phyloP scores from a whole-genome alignment of 2,888 invertebrate genomes.

The Dryococelus australis region DNA sequence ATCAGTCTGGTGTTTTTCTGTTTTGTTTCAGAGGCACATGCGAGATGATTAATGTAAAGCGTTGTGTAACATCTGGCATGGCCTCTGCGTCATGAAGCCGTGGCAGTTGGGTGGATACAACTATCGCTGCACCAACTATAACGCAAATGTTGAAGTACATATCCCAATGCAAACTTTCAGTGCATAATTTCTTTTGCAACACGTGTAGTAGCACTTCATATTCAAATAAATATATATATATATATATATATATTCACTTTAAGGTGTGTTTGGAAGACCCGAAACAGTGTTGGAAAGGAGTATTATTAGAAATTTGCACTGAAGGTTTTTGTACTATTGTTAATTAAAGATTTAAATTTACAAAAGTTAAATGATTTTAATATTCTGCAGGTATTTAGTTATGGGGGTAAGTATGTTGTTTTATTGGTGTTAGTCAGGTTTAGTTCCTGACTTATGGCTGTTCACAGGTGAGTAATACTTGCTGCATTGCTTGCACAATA shows the following conservation, averaged over 20 bases:
- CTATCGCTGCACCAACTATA: slow-evolving; percentile 29
- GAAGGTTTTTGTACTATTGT: neutral
- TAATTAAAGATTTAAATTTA: neutral
- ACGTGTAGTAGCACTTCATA: neutral
- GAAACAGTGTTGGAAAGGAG: too few species aligned
- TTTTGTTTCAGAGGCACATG: slow-evolving; percentile 81
- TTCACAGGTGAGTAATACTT: neutral
- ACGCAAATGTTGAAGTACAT: slow-evolving; percentile 23
- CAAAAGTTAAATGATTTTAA: neutral
- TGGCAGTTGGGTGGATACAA: slow-evolving; percentile 22
- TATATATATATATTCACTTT: too few species aligned
- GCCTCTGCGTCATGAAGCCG: slow-evolving; percentile 37
- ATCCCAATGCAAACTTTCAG: slow-evolving; percentile 30
- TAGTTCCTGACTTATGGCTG: neutral
- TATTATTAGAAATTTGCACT: neutral
- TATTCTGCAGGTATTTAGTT: neutral
- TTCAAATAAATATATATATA: too few species aligned
- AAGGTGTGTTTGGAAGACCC: too few species aligned
- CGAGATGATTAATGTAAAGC: slow-evolving; percentile 31
- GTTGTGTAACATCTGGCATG: slow-evolving; percentile 38
- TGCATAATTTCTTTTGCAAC: neutral
- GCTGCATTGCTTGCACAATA: neutral
- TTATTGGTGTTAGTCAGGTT: neutral
- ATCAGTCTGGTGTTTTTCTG: slow-evolving; percentile 64
- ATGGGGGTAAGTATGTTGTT: neutral